A percentile compares a stretch with the other conserved stretches of the same genome.
These are phyloP conservation scores for Theropithecus gelada DNA, from an alignment of 2,113 vertebrate species.

Conservation along the genomic window DNA sequence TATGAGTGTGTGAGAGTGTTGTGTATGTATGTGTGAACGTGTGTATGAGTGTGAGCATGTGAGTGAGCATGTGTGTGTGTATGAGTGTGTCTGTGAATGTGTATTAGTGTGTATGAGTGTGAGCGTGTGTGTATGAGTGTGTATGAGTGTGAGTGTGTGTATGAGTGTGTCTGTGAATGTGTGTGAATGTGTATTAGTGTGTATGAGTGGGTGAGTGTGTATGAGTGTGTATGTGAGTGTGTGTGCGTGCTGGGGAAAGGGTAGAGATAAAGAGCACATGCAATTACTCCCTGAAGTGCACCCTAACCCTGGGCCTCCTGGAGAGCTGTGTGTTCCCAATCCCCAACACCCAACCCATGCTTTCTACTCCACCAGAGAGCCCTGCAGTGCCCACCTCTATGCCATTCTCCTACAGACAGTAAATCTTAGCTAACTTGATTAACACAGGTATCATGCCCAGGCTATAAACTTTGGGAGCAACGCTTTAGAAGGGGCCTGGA, in stretches of 20 bases:
- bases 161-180: no score
- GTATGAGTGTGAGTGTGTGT: no score
- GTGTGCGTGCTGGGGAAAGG: not conserved
- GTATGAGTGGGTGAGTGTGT: rapidly evolving
- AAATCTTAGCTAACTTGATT: not conserved
- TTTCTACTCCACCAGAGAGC: not conserved
- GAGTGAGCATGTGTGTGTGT: not conserved
- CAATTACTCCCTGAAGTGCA: not conserved
- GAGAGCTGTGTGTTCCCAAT: not conserved
- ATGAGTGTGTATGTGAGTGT: not conserved
- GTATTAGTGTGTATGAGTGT: no score
- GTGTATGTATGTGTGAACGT: no score
- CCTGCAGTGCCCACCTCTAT: rapidly evolving
- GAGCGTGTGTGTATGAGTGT: no score
- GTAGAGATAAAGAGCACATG: not conserved
- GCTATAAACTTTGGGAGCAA: not conserved
- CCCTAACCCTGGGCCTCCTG: not conserved
- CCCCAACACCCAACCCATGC: not conserved
- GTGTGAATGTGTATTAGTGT: no score
- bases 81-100: no score
- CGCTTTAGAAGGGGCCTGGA: not conserved
- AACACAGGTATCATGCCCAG: not conserved
- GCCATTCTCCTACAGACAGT: not conserved
- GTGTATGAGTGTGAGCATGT: not conserved
- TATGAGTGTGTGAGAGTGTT: rapidly evolving